Conservation (phyloP, 2,888 invertebrate species). For the Oxycera nigricornis region DNA sequence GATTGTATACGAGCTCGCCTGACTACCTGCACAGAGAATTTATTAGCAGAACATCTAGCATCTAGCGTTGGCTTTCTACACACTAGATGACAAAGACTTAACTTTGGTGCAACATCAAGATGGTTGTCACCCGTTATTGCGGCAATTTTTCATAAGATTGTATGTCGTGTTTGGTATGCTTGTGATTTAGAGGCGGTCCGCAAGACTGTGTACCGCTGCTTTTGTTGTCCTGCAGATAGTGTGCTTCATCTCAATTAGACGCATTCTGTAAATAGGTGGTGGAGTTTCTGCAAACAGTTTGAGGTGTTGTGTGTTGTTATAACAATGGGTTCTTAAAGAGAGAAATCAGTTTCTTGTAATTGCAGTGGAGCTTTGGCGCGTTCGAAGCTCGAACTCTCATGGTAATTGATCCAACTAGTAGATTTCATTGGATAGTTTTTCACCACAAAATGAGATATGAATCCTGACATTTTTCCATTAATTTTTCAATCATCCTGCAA, state of each 20-base stretch:
- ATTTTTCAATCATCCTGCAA: too few relatives aligned
- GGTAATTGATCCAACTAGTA: too few relatives aligned
- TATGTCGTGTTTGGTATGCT: constrained; percentile 4
- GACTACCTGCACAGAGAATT: constrained; percentile 7
- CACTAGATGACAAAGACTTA: neutral
- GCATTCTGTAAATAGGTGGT: constrained; percentile 16
- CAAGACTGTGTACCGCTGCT: constrained; percentile 2
- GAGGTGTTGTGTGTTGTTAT: neutral
- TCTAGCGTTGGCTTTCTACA: neutral
- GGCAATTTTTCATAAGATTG: constrained; percentile 43
- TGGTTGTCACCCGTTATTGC: constrained; percentile 44
- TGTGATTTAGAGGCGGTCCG: constrained; percentile 41
- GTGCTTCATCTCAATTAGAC: constrained; percentile 20
- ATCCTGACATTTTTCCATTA: too few relatives aligned
- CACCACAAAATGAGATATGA: too few relatives aligned
- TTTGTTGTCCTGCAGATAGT: constrained; percentile 11
- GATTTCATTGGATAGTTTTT: too few relatives aligned
- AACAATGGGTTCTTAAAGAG: too few relatives aligned
- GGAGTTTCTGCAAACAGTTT: neutral
- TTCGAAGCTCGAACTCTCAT: too few relatives aligned
- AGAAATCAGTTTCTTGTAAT: neutral
- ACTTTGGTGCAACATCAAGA: constrained; percentile 33
- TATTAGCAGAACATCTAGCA: constrained; percentile 10
- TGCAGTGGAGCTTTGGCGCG: neutral
- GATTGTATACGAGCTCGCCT: neutral